Evolutionary conservation across 2,797 vertebrate genomes (phyloP).

Genomic region (Ctenochaetus hawaiiensis): DNA sequence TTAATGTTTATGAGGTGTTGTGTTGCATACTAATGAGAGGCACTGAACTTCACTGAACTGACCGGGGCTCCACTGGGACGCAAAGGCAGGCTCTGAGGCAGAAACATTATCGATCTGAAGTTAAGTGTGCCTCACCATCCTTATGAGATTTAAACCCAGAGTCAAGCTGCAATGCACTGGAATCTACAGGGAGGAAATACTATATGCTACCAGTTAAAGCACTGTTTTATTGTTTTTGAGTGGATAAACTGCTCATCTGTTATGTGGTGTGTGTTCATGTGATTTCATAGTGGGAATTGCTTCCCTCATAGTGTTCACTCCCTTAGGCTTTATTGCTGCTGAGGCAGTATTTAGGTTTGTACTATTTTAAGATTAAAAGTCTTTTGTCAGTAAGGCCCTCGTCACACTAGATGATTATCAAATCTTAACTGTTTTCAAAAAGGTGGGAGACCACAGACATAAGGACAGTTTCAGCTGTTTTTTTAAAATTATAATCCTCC

Average conservation of each 20-base stretch:
- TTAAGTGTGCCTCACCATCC: conserved; percentile 75
- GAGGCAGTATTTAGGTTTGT: conserved; percentile 37
- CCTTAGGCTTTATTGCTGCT: conserved; percentile 45
- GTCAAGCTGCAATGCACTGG: conserved; percentile 38
- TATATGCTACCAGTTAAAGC: conserved; percentile 41
- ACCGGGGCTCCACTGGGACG: conserved; percentile 60
- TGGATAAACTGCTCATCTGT: conserved; percentile 46
- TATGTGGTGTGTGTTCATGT: conserved; percentile 52
- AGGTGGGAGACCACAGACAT: no score
- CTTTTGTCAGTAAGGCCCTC: conserved; percentile 1
- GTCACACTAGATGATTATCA: no score
- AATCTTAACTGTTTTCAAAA: no score
- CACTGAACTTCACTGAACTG: conserved; percentile 59
- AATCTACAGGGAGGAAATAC: conserved; percentile 47
- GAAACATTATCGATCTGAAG: conserved; percentile 75
- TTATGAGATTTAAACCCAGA: conserved; percentile 63
- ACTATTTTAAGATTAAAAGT: conserved; percentile 49
- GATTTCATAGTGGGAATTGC: conserved; percentile 44
- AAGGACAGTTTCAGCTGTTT: no score
- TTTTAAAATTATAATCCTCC: no score
- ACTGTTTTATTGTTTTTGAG: conserved; percentile 58
- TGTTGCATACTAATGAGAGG: conserved; percentile 71
- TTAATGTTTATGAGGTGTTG: conserved; percentile 59
- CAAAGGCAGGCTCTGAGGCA: conserved; percentile 52
- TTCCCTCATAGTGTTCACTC: conserved; percentile 30